Evolutionary conservation across 2,797 vertebrate species (phyloP), one percentile per base, ranked within the genome.

Genomic region (Vipera ursinii): DNA sequence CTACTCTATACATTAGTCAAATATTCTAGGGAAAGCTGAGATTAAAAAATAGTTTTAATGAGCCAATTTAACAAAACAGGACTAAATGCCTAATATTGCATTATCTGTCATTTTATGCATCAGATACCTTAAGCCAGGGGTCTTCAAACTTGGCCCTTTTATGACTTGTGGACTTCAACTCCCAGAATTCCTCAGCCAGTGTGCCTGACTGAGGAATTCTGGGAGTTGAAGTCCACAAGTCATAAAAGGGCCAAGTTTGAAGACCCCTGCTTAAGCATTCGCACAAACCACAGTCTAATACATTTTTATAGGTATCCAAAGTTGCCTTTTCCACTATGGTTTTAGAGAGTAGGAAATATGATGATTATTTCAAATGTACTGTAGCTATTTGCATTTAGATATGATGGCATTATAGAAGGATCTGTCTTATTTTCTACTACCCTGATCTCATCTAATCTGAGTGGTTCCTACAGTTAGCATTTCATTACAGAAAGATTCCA

Each of bases 261-360:
- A n/a, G n/a, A n/a, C n/a, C n/a, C n/a, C n/a, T n/a, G n/a, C 92
- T 91, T 85, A 95, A 94, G 88, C 65, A 3, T 28, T 63, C 12
- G 89, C 86, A 92, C 53, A 89, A 94, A 90, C 91, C 38, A 88
- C 69, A 93, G 6, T 24, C 2, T 91, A 92, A 91, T n/a, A 20
- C 87, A 94, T 95, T 95, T 92, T 94, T 95, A 95, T 92, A 82
- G 93, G 87, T 91, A 88, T 88, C 61, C 95, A 94, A 93, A 87
- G 9, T 65, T 89, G 2, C 53, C 57, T 94, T 96, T 94, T 90
- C 59, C 65, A 86, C 28, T 55, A 2, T 3, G 88, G 28, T 92
- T 94, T 92, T n/a, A 94, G 89, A 60, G 17, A 69, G 51, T 86
- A 89, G 0, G 93, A 90, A 94, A 93, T 5, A 0, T 22, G 15